phyloP scores from a whole-genome alignment of 2,888 invertebrate species.

The Erannis defoliaria region DNA sequence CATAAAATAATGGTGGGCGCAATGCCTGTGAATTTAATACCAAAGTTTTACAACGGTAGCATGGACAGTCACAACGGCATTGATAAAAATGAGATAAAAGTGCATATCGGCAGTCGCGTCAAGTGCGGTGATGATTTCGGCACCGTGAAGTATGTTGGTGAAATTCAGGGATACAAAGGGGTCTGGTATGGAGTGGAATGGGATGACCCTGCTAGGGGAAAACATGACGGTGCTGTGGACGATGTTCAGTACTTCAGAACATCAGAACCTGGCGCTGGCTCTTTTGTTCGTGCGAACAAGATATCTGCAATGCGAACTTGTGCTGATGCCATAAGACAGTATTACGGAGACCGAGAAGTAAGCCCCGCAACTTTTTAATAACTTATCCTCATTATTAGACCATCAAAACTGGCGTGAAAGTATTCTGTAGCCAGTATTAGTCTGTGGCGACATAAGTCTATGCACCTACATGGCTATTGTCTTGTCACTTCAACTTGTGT shows the following conservation, averaged over 20 bases:
- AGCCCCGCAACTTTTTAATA: conserved; percentile 29
- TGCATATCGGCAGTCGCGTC: conserved; percentile 79
- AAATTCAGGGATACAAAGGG: conserved; percentile 89
- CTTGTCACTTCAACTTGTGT: conserved; percentile 16
- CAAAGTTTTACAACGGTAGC: conserved; percentile 83
- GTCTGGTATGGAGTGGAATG: conserved; percentile 98
- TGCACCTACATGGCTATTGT: conserved; percentile 32
- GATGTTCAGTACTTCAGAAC: conserved; percentile 93
- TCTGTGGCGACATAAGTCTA: no score
- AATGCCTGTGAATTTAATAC: conserved; percentile 84
- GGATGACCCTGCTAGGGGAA: conserved; percentile 96
- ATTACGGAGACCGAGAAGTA: conserved; percentile 82
- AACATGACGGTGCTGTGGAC: conserved; percentile 95
- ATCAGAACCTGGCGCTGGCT: conserved; percentile 92
- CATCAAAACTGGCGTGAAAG: conserved; percentile 18
- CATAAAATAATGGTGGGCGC: conserved; percentile 84
- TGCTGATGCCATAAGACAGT: conserved; percentile 89
- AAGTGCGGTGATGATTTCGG: conserved; percentile 78
- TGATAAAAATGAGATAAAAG: conserved; percentile 76
- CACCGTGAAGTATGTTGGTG: conserved; percentile 91
- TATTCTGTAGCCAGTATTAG: conserved; percentile 35
- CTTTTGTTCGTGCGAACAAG: conserved; percentile 95
- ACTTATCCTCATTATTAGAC: conserved; percentile 9
- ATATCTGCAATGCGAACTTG: conserved; percentile 90
- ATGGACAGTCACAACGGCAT: conserved; percentile 83